A percentile compares a stretch with the other conserved stretches of the same genome.
Evolutionary conservation across 2,113 vertebrate genomes (phyloP).

Genomic region (Physeter macrocephalus): DNA sequence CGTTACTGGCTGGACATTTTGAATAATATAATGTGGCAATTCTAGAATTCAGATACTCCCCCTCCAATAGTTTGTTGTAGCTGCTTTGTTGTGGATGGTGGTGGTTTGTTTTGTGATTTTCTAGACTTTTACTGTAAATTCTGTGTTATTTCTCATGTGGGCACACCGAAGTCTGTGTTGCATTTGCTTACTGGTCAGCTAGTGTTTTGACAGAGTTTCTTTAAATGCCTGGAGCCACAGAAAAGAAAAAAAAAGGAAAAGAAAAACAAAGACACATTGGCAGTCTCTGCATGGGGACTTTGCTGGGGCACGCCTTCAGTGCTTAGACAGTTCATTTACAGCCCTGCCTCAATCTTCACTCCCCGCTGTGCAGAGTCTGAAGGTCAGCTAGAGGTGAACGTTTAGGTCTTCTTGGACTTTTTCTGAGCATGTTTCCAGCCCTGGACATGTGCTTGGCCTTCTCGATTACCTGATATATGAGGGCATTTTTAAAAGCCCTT

Average conservation of each 20-base stretch:
- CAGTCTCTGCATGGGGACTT: not conserved
- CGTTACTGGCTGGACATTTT: not conserved
- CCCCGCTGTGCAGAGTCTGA: not conserved
- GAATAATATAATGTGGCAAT: not conserved
- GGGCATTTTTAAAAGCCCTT: not conserved
- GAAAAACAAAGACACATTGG: not conserved
- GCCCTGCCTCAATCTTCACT: not conserved
- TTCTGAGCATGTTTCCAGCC: not conserved
- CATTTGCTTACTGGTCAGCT: not conserved
- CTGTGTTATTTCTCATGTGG: not conserved
- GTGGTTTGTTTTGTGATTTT: not conserved
- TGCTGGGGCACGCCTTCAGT: not conserved
- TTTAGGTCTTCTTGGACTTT: not conserved
- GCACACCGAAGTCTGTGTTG: not conserved
- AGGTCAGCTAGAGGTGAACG: not conserved
- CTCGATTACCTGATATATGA: not conserved
- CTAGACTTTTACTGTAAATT: not conserved
- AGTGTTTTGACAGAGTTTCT: not conserved
- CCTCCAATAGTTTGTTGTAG: not conserved
- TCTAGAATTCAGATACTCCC: not conserved
- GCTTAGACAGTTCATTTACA: too few species aligned
- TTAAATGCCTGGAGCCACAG: not conserved
- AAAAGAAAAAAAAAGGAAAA: not conserved
- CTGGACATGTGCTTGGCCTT: not conserved
- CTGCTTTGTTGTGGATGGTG: not conserved